These are phyloP conservation scores for Caretta caretta DNA, from an alignment of 2,113 vertebrate genomes.

Conservation along the genomic window DNA sequence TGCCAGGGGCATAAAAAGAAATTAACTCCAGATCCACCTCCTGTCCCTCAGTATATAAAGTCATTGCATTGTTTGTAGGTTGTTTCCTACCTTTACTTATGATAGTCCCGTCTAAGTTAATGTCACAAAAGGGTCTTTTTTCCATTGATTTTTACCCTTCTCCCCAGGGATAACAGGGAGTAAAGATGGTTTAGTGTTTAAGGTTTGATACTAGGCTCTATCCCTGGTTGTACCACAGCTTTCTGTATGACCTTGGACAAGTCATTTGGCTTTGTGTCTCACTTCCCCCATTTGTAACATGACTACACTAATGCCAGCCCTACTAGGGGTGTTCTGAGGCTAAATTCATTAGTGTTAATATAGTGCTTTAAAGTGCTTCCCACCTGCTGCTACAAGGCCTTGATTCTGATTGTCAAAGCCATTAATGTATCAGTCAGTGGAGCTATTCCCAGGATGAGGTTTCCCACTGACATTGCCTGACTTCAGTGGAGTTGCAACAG, in stretches of 20 bases:
- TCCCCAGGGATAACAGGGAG: not conserved
- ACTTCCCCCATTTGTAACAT: not conserved
- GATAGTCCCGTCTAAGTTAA: not conserved
- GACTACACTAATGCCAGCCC: not conserved
- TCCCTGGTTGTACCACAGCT: not conserved
- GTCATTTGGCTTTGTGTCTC: not conserved
- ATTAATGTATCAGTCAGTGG: not conserved
- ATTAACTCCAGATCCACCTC: not conserved
- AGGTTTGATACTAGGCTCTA: not conserved
- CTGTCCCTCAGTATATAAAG: not conserved
- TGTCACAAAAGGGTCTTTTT: not conserved
- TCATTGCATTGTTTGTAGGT: not conserved
- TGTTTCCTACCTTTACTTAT: not conserved
- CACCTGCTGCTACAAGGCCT: not conserved
- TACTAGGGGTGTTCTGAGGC: not conserved
- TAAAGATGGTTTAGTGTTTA: not conserved
- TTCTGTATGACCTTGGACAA: not conserved
- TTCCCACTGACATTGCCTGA: not conserved
- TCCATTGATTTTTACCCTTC: not conserved
- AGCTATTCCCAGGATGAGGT: not conserved
- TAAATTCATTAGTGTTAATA: not conserved
- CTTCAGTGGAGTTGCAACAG: not conserved
- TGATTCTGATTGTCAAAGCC: not conserved
- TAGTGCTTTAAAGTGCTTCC: not conserved
- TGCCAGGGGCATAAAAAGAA: not conserved